phyloP scores from a whole-genome alignment of 1,140 invertebrate genomes.

The Drosophila aff. region DNA sequence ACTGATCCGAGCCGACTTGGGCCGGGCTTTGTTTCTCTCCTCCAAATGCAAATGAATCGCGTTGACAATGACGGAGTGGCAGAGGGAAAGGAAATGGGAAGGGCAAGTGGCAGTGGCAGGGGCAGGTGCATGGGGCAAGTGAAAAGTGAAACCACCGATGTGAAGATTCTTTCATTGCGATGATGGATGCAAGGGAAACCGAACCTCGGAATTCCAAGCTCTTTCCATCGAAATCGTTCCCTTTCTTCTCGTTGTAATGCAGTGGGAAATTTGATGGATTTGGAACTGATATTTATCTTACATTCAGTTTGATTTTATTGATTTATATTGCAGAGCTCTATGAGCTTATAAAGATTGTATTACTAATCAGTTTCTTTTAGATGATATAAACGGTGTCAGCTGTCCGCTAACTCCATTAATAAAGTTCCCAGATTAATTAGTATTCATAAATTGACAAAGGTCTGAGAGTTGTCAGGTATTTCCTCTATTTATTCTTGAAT shows the following conservation, averaged over 20 bases:
- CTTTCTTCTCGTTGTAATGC: slow-evolving; percentile 12
- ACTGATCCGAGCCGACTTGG: slow-evolving; percentile 33
- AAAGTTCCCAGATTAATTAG: not conserved
- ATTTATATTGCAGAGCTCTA: not conserved
- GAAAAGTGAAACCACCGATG: slow-evolving; percentile 72
- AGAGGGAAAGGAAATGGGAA: not conserved
- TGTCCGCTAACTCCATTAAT: not conserved
- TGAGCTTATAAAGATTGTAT: not conserved
- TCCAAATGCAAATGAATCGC: slow-evolving; percentile 68
- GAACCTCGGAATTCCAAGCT: slow-evolving; percentile 11
- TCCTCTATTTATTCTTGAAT: not conserved
- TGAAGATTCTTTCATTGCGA: slow-evolving; percentile 51
- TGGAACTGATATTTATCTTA: not conserved
- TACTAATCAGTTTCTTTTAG: too few species aligned
- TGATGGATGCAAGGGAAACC: slow-evolving; percentile 32
- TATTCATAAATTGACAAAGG: not conserved
- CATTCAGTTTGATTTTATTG: not conserved
- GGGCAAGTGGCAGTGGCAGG: not conserved
- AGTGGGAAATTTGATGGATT: not conserved
- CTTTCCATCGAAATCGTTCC: slow-evolving; percentile 25
- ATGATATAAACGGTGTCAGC: not conserved
- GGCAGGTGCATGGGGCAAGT: slow-evolving; percentile 45
- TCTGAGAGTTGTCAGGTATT: not conserved
- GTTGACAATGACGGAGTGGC: slow-evolving; percentile 66
- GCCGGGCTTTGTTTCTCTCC: slow-evolving; percentile 36